These are phyloP conservation scores for Oreohelix idahoensis DNA, from an alignment of 1,140 invertebrate species.

Conservation along the genomic window DNA sequence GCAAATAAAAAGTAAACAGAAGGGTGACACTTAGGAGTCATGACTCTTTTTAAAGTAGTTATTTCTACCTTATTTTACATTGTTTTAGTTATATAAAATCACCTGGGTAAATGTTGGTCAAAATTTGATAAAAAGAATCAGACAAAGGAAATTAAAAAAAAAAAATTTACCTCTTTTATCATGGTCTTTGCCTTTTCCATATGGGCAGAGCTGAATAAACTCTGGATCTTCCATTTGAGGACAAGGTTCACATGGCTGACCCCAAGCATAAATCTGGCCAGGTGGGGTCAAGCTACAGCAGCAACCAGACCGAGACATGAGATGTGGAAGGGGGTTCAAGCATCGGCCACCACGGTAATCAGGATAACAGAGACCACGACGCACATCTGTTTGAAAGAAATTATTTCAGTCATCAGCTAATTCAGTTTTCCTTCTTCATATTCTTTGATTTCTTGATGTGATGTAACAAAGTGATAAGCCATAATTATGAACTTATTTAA, in stretches of 20 bases:
- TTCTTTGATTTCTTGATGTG: too few relatives aligned
- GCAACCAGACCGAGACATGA: slow-evolving; percentile 88
- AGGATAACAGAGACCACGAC: slow-evolving; percentile 87
- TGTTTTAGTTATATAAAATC: too few relatives aligned
- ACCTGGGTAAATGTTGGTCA: too few relatives aligned
- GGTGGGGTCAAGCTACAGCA: slow-evolving; percentile 84
- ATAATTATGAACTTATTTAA: too few relatives aligned
- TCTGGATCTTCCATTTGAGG: slow-evolving; percentile 81
- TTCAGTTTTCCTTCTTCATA: too few relatives aligned
- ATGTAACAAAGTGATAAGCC: too few relatives aligned
- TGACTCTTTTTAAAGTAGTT: too few relatives aligned
- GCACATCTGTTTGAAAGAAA: slow-evolving; percentile 79
- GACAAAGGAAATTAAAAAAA: neutral
- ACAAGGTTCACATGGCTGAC: slow-evolving; percentile 85
- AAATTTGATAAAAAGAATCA: too few relatives aligned
- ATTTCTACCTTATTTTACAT: too few relatives aligned
- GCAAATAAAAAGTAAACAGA: too few relatives aligned
- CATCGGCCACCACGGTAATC: slow-evolving; percentile 84
- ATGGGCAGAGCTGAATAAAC: slow-evolving; percentile 84
- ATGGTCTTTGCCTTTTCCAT: slow-evolving; percentile 86
- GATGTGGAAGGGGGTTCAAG: slow-evolving; percentile 81
- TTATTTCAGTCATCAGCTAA: too few relatives aligned
- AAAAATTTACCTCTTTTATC: slow-evolving; percentile 80
- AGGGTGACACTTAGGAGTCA: too few relatives aligned
- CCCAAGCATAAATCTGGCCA: slow-evolving; percentile 84